Conservation (phyloP, 2,113 vertebrate genomes). For the Erinaceus europaeus region DNA sequence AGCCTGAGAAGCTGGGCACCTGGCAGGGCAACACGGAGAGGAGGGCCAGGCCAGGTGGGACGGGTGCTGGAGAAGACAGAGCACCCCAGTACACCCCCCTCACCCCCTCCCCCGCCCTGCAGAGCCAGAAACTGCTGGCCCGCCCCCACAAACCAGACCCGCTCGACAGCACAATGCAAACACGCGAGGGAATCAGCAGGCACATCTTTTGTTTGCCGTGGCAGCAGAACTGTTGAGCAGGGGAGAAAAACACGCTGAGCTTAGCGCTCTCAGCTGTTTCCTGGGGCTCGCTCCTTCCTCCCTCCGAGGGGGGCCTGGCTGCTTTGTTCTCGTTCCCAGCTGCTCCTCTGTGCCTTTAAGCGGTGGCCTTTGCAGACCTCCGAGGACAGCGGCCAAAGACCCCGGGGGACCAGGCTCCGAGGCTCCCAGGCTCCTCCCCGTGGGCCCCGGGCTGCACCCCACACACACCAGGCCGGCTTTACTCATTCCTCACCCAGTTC, state of each 20-base stretch:
- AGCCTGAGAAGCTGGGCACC: neutral
- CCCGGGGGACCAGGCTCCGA: slow-evolving; percentile 60
- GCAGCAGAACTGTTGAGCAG: slow-evolving; percentile 87
- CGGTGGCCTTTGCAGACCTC: slow-evolving; percentile 82
- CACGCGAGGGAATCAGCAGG: slow-evolving; percentile 82
- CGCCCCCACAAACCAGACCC: slow-evolving; percentile 78
- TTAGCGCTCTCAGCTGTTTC: slow-evolving; percentile 86
- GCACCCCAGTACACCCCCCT: neutral
- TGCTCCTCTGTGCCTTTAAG: slow-evolving; percentile 81
- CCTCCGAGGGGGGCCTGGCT: slow-evolving; percentile 85
- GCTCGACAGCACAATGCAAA: slow-evolving; percentile 82
- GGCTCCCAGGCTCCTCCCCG: slow-evolving; percentile 36
- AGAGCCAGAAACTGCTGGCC: slow-evolving; percentile 43
- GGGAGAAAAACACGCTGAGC: slow-evolving; percentile 84
- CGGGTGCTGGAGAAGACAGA: neutral
- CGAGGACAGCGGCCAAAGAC: slow-evolving; percentile 77
- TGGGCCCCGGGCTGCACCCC: slow-evolving; percentile 27
- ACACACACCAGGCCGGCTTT: neutral
- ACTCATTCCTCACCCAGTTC: neutral
- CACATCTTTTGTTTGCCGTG: slow-evolving; percentile 87
- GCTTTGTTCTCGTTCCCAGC: slow-evolving; percentile 86
- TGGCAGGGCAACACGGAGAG: too few relatives aligned
- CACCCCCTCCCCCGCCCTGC: neutral
- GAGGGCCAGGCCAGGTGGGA: too few relatives aligned
- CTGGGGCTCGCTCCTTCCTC: slow-evolving; percentile 83